Conservation (phyloP, 2,113 vertebrate species). For the Polypterus senegalus region DNA sequence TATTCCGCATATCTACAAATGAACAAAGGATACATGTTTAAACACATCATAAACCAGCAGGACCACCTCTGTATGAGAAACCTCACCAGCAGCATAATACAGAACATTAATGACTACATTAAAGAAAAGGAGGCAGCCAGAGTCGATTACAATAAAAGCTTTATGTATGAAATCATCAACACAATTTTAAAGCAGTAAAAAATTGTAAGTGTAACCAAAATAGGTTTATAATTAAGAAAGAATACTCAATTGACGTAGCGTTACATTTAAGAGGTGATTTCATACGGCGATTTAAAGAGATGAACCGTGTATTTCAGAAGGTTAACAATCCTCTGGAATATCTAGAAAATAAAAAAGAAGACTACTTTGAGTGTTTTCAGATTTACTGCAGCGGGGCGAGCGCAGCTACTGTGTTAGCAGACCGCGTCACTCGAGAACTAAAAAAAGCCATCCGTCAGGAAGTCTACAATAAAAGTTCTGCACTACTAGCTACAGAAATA, state of each 20-base stretch:
- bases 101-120: background rate
- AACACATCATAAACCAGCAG: constrained; percentile 9
- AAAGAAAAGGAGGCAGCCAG: constrained; percentile 32
- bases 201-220: background rate
- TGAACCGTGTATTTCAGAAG: constrained; percentile 28
- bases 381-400: constrained; percentile 38
- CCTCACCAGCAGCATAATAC: background rate
- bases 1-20: background rate
- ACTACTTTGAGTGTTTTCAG: constrained; percentile 41
- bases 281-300: constrained; percentile 23
- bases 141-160: background rate
- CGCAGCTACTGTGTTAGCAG: constrained; percentile 35
- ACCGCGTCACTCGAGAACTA: constrained; percentile 45
- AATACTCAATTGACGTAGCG: constrained; percentile 27
- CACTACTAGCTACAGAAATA: constrained; percentile 35
- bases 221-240: background rate
- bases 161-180: constrained; percentile 29
- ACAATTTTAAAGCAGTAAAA: constrained; percentile 26
- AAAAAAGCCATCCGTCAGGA: constrained; percentile 20
- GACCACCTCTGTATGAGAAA: background rate
- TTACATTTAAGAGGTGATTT: constrained; percentile 30
- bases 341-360: constrained; percentile 33
- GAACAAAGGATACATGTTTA: rapidly evolving
- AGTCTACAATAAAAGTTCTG: constrained; percentile 24
- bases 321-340: constrained; percentile 33